Evolutionary conservation across 53 echinoderm and acorn worm genomes (phyloP).

Genomic region (Paracentrotus lividus): DNA sequence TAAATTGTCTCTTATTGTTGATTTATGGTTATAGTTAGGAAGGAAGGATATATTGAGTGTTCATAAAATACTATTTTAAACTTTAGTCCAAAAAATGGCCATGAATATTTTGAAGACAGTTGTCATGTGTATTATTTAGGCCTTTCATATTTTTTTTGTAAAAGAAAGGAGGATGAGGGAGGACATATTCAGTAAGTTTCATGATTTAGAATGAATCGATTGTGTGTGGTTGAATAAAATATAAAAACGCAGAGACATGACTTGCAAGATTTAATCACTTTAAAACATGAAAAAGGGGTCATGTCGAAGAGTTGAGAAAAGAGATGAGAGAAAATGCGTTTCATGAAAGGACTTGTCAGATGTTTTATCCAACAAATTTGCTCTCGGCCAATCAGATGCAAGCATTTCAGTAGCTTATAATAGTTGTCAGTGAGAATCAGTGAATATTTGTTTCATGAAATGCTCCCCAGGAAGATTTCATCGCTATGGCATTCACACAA

Average conservation of each 20-base stretch:
- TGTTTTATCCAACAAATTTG: too few relatives aligned
- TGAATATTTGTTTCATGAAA: too few relatives aligned
- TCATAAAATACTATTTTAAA: too few relatives aligned
- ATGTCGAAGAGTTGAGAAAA: not conserved
- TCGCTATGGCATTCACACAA: slow-evolving; percentile 28
- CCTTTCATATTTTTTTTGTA: too few relatives aligned
- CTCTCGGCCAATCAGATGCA: too few relatives aligned
- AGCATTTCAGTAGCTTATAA: too few relatives aligned
- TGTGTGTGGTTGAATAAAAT: too few relatives aligned
- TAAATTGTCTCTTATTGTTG: not conserved
- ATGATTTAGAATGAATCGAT: not conserved
- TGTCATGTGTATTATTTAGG: not conserved
- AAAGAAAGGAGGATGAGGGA: not conserved
- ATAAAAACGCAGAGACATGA: not conserved
- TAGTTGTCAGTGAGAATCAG: too few relatives aligned
- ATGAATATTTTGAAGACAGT: not conserved
- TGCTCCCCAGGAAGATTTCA: not conserved
- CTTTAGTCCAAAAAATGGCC: not conserved
- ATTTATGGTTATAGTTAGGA: not conserved
- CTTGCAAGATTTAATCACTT: slow-evolving; percentile 19
- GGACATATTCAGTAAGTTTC: not conserved
- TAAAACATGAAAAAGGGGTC: slow-evolving; percentile 1
- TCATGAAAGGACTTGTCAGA: not conserved
- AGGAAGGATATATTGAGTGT: not conserved
- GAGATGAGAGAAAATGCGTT: not conserved